A percentile compares a stretch with the other conserved stretches of the same genome.
Conservation (phyloP, 1,140 invertebrate species). For the Pogonomyrmex barbatus region DNA sequence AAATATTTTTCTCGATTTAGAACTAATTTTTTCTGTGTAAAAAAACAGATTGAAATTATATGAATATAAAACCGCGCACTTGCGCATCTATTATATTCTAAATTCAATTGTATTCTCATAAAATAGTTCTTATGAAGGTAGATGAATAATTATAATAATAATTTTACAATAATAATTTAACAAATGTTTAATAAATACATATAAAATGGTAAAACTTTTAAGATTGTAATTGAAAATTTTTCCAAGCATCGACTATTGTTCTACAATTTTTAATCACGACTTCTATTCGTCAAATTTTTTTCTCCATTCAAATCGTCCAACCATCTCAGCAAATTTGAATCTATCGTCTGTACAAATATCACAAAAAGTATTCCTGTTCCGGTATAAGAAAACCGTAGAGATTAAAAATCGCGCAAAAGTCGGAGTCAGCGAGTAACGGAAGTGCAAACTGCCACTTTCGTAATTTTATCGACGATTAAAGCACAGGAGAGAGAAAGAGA, state of each 20-base stretch:
- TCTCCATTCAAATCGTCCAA: not conserved
- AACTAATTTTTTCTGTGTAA: too few relatives aligned
- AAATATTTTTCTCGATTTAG: too few relatives aligned
- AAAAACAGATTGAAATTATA: constrained; percentile 1
- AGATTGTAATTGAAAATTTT: not conserved
- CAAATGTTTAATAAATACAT: not conserved
- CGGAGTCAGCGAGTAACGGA: constrained; percentile 66
- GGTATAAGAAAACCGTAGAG: constrained; percentile 11
- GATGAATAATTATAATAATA: not conserved
- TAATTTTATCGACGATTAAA: constrained; percentile 57
- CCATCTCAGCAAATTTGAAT: constrained; percentile 10
- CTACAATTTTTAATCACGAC: not conserved
- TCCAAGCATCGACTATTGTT: not conserved
- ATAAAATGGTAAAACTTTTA: not conserved
- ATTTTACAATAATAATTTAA: constrained; percentile 22
- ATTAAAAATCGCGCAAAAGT: constrained; percentile 71
- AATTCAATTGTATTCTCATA: constrained; percentile 21
- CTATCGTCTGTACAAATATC: constrained; percentile 47
- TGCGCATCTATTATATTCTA: not conserved
- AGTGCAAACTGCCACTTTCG: constrained; percentile 68
- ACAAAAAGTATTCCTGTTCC: constrained; percentile 52
- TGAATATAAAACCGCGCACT: constrained; percentile 27
- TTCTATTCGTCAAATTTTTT: not conserved
- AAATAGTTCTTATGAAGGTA: constrained; percentile 9
- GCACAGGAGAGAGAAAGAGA: not conserved